A percentile compares a stretch with the other conserved stretches of the same genome.
These are phyloP conservation scores for Chaetops frenatus DNA, from an alignment of 2,113 vertebrate species.

Conservation along the genomic window DNA sequence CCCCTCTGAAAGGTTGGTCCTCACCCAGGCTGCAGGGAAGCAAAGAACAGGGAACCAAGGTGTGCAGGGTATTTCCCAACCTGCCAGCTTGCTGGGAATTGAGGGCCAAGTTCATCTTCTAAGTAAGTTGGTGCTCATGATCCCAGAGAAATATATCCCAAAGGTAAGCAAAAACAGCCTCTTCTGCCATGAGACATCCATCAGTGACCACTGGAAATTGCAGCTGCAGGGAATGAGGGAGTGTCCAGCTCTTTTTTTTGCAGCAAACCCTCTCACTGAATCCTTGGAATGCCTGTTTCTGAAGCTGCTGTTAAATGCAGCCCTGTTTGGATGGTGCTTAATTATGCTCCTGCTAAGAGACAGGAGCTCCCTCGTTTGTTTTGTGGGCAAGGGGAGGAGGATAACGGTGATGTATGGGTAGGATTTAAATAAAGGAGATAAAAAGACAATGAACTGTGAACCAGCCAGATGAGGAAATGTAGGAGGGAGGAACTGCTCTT, in stretches of 20 bases:
- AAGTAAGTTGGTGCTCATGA: too few species aligned
- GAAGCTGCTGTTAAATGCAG: not conserved
- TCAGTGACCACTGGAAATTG: not conserved
- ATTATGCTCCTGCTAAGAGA: not conserved
- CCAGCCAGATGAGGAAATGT: not conserved
- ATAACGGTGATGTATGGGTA: not conserved
- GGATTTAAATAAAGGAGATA: not conserved
- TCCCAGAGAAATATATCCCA: too few species aligned
- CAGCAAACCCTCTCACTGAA: not conserved
- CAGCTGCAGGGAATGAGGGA: not conserved
- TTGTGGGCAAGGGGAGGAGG: not conserved
- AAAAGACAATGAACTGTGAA: not conserved
- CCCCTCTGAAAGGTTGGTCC: not conserved
- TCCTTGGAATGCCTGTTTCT: not conserved
- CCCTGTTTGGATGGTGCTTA: not conserved
- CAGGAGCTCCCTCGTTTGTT: not conserved
- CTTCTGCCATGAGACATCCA: not conserved
- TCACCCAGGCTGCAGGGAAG: not conserved
- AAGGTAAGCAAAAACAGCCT: fast-evolving
- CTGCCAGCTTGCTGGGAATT: not conserved
- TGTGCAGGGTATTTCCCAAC: not conserved
- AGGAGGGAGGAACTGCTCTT: not conserved
- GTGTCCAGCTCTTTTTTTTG: not conserved
- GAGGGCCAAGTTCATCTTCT: not conserved
- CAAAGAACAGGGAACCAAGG: not conserved